phyloP scores from a whole-genome alignment of 2,797 vertebrate species.

The Sternarchorhynchus goeldii region DNA sequence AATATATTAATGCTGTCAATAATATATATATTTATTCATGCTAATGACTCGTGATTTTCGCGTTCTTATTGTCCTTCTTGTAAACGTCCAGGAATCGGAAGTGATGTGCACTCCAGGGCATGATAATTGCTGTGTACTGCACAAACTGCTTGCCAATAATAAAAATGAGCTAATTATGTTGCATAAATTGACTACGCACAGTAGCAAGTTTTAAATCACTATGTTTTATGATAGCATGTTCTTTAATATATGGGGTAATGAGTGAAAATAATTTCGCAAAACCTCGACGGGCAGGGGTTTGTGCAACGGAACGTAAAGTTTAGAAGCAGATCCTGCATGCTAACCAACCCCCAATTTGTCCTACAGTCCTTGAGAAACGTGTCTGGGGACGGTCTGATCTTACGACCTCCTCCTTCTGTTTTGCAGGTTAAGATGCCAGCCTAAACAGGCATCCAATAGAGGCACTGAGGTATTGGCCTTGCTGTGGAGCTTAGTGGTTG shows the following conservation, averaged over 20 bases:
- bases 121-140: conserved; percentile 13
- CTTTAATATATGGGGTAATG: not conserved
- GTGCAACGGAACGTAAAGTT: not conserved
- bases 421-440: too few species aligned
- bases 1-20: conserved; percentile 4
- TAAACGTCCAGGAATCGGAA: conserved; percentile 13
- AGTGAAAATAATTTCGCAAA: not conserved
- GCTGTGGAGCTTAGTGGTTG: too few species aligned
- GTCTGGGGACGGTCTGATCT: not conserved
- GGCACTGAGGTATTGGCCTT: too few species aligned
- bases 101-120: conserved; percentile 3
- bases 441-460: too few species aligned
- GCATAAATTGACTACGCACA: not conserved
- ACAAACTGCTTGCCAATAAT: not conserved
- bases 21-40: conserved; percentile 15
- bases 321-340: not conserved
- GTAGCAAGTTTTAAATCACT: not conserved
- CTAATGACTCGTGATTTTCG: conserved; percentile 7
- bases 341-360: not conserved
- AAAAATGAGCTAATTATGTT: conserved; percentile 3
- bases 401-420: too few species aligned
- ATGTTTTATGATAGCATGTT: not conserved
- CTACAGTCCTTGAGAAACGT: not conserved
- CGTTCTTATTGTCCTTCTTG: conserved; percentile 1
- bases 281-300: not conserved